Conservation (phyloP, 2,888 invertebrate genomes). For the Trichopria drosophilae region DNA sequence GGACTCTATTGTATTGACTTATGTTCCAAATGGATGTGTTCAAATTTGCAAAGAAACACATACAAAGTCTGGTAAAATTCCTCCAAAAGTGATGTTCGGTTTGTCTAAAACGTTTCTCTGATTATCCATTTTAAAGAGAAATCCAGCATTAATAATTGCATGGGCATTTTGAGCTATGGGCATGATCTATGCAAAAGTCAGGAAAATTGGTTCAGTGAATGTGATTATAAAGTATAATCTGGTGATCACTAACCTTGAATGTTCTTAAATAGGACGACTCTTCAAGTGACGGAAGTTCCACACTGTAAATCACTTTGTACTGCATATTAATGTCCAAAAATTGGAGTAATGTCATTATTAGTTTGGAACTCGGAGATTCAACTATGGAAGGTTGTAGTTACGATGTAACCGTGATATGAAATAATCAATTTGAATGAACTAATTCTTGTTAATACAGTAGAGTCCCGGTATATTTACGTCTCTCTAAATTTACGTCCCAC, state of each 20-base stretch:
- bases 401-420: too few species aligned
- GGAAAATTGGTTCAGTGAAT: neutral
- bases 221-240: too few species aligned
- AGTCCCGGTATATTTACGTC: too few species aligned
- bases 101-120: constrained; percentile 61
- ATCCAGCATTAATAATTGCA: constrained; percentile 77
- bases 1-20: too few species aligned
- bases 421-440: too few species aligned
- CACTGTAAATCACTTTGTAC: constrained; percentile 66
- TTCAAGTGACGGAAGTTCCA: constrained; percentile 64
- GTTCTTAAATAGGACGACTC: constrained; percentile 64
- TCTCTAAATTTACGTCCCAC: too few species aligned
- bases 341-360: constrained; percentile 57
- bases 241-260: constrained; percentile 70
- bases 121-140: constrained; percentile 65
- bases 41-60: constrained; percentile 36
- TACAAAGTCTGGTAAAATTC: constrained; percentile 58
- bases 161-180: constrained; percentile 77
- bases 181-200: constrained; percentile 65
- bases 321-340: constrained; percentile 69
- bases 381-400: constrained; percentile 57
- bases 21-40: too few species aligned
- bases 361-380: constrained; percentile 55
- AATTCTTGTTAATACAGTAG: too few species aligned
- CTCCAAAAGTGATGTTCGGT: constrained; percentile 61